phyloP scores from a whole-genome alignment of 2,797 vertebrate species.

The Mus caroli region DNA sequence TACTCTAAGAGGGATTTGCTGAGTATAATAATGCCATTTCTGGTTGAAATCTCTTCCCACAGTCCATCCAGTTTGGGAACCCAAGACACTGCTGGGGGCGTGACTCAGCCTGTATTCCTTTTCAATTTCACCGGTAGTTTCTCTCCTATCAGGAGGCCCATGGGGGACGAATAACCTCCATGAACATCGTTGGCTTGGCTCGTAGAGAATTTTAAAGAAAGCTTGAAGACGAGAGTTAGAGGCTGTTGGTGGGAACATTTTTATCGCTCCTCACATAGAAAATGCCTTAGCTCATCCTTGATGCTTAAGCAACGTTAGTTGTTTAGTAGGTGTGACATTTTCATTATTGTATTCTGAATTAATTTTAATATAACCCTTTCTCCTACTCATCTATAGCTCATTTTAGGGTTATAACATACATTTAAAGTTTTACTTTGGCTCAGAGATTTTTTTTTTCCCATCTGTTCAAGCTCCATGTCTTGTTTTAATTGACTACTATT shows the following conservation, averaged over 20 bases:
- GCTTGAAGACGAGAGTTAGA: constrained; percentile 25
- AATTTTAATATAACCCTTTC: constrained; percentile 44
- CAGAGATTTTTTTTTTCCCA: background rate
- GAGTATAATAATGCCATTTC: background rate
- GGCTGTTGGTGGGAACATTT: background rate
- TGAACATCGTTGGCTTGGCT: background rate
- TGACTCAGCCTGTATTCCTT: background rate
- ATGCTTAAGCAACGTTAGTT: background rate
- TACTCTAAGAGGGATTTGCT: background rate
- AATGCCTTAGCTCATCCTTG: background rate
- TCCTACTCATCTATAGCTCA: background rate
- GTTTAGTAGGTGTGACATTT: constrained; percentile 38
- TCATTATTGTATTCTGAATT: constrained; percentile 38
- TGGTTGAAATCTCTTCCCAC: constrained; percentile 34
- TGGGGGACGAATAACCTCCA: background rate
- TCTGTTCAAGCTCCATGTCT: background rate
- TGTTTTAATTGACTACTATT: background rate
- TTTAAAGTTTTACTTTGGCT: constrained; percentile 18
- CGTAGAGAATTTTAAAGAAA: constrained; percentile 44
- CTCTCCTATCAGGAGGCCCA: background rate
- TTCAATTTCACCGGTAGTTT: background rate
- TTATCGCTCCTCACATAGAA: constrained; percentile 9
- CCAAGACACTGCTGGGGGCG: background rate
- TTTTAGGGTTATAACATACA: constrained; percentile 16
- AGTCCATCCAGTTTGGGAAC: background rate